phyloP scores from a whole-genome alignment of 2,113 vertebrate genomes.

The Cyprinodon tularosa region DNA sequence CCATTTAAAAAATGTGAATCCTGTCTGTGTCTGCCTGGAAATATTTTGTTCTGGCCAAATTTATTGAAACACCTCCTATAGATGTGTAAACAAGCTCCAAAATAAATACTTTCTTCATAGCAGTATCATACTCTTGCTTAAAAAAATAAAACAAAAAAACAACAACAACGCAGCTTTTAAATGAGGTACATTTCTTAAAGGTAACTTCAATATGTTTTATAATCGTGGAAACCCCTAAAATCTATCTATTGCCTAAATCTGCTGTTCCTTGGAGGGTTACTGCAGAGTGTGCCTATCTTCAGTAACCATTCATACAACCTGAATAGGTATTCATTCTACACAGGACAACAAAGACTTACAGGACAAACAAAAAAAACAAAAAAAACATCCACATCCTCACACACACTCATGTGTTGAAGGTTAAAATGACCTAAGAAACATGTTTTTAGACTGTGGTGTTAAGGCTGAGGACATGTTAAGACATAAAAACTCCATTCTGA shows the following conservation, averaged over 20 bases:
- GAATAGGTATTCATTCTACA: not conserved
- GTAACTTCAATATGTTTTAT: too few relatives aligned
- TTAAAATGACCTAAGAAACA: not conserved
- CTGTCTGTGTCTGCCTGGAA: slow-evolving; percentile 19
- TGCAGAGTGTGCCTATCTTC: not conserved
- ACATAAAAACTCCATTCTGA: too few relatives aligned
- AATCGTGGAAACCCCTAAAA: not conserved
- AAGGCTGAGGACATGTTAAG: too few relatives aligned
- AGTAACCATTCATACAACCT: not conserved
- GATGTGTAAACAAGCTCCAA: not conserved
- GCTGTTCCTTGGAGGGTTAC: not conserved
- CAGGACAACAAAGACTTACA: not conserved
- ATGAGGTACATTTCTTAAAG: too few relatives aligned
- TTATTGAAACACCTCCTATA: not conserved
- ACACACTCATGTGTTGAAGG: not conserved
- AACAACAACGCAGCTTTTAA: too few relatives aligned
- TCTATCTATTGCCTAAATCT: not conserved
- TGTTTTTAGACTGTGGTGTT: not conserved
- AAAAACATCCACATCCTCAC: not conserved
- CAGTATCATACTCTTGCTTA: too few relatives aligned
- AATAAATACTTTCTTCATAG: not conserved
- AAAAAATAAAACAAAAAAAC: too few relatives aligned
- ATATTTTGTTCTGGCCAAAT: slow-evolving; percentile 10
- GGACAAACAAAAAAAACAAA: not conserved
- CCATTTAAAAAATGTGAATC: slow-evolving; percentile 27